phyloP scores from a whole-genome alignment of 2,113 vertebrate genomes.

The Phyllostomus discolor region DNA sequence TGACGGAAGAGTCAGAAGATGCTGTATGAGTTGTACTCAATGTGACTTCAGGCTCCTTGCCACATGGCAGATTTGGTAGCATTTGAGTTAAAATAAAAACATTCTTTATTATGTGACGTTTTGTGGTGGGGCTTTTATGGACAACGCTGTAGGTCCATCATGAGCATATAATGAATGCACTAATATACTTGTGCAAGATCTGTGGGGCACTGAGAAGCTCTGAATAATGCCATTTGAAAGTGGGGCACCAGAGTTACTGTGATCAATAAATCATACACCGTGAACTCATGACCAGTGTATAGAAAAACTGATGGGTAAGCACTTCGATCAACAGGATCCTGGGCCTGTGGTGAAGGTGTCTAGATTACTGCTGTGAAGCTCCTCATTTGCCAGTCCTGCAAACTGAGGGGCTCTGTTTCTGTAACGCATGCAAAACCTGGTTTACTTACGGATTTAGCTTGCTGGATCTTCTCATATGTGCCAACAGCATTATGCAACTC shows the following conservation, averaged over 20 bases:
- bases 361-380: neutral
- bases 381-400: neutral
- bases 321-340: neutral
- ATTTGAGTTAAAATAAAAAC: conserved; percentile 14
- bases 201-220: neutral
- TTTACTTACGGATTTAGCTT: neutral
- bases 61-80: conserved; percentile 15
- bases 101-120: neutral
- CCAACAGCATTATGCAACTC: neutral
- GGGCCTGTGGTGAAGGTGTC: neutral
- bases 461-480: neutral
- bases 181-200: neutral
- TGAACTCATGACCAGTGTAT: neutral
- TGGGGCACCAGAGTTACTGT: neutral
- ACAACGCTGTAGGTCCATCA: neutral
- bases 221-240: neutral
- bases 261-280: neutral
- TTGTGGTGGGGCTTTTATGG: neutral
- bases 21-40: neutral
- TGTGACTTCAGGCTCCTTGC: conserved; percentile 13
- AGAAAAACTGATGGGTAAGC: neutral
- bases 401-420: neutral
- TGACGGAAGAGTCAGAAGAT: neutral
- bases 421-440: neutral
- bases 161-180: neutral